Evolutionary conservation across 2,888 invertebrate genomes (phyloP).

Genomic region (Ditula angustiorana): DNA sequence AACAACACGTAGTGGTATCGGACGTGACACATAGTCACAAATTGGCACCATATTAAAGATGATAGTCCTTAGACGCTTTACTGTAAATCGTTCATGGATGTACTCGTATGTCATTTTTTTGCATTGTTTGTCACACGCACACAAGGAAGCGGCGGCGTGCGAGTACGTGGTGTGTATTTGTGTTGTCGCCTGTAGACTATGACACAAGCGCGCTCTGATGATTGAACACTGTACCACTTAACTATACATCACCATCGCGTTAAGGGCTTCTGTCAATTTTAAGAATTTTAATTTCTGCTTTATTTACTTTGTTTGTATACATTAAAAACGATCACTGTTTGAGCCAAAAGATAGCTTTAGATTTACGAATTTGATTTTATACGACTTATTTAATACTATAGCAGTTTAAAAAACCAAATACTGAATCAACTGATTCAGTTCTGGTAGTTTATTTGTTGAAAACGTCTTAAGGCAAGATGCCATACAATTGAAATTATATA

Average conservation of each 20-base stretch:
- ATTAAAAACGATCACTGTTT: background rate
- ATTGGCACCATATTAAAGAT: background rate
- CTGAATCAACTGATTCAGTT: no score
- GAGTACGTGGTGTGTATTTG: conserved; percentile 39
- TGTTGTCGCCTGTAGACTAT: conserved; percentile 26
- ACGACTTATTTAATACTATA: background rate
- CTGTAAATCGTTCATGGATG: background rate
- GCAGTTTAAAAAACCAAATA: background rate
- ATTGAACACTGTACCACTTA: background rate
- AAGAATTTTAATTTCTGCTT: background rate
- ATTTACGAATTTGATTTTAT: background rate
- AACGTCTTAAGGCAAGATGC: no score
- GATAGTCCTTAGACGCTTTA: background rate
- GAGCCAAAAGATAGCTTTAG: background rate
- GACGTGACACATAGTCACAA: background rate
- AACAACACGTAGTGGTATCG: background rate
- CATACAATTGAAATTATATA: no score
- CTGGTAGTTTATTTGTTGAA: no score
- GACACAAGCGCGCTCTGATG: conserved; percentile 11
- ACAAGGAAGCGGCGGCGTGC: conserved; percentile 37
- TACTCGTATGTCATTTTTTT: conserved; percentile 27
- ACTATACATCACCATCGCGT: background rate
- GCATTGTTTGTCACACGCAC: conserved; percentile 38
- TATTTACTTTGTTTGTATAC: background rate
- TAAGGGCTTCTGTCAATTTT: background rate